Percentiles rank a stretch among this genome's conserved stretches.
phyloP scores from a whole-genome alignment of 2,888 invertebrate species.

The Horisme vitalbata region DNA sequence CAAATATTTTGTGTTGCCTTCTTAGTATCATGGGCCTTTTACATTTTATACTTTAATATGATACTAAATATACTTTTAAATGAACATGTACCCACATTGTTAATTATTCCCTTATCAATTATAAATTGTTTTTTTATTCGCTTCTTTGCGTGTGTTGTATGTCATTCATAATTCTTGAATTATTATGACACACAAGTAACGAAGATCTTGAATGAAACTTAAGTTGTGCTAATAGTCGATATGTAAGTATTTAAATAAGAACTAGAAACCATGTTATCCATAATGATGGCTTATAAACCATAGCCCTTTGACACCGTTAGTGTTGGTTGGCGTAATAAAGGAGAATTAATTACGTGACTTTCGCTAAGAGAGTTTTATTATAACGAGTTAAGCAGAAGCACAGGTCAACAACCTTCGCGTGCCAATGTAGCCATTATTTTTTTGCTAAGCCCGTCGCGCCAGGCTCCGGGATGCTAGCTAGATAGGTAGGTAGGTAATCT shows the following conservation, averaged over 20 bases:
- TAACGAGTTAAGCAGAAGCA: constrained; percentile 55
- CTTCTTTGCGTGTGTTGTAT: too few species aligned
- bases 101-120: too few species aligned
- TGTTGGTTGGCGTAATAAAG: constrained; percentile 20
- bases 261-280: constrained; percentile 5
- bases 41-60: too few species aligned
- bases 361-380: constrained; percentile 61
- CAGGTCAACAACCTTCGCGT: constrained; percentile 67
- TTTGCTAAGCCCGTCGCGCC: constrained; percentile 67
- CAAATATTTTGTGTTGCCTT: constrained; percentile 3
- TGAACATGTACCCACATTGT: too few species aligned
- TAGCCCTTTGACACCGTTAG: constrained; percentile 37
- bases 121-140: too few species aligned
- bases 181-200: too few species aligned
- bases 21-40: too few species aligned
- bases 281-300: constrained; percentile 21
- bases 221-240: too few species aligned
- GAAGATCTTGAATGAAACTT: too few species aligned
- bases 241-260: constrained; percentile 12
- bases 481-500: constrained; percentile 66
- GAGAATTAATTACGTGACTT: constrained; percentile 53
- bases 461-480: constrained; percentile 58
- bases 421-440: constrained; percentile 62
- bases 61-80: too few species aligned
- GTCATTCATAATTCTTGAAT: too few species aligned